Evolutionary conservation across 1,140 invertebrate genomes (phyloP).

Genomic region (Meloidogyne hapla): DNA sequence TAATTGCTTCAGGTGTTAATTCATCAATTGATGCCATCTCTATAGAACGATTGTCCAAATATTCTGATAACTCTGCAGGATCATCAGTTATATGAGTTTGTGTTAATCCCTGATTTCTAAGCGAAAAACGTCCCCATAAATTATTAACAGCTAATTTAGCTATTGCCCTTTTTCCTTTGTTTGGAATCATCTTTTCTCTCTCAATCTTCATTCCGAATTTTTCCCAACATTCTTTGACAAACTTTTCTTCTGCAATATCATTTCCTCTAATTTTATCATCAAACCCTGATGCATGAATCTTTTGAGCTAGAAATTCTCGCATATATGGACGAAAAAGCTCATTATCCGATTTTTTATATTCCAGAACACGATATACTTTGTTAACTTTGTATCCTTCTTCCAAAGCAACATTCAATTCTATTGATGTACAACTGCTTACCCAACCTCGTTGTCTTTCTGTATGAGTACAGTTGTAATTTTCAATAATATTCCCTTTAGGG

Average conservation of each 20-base stretch:
- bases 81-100: conserved; percentile 3
- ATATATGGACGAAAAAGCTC: no score
- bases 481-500: neutral
- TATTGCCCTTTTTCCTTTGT: conserved; percentile 15
- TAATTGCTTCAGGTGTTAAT: neutral
- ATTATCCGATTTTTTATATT: no score
- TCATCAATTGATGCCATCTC: neutral
- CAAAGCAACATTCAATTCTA: conserved; percentile 10
- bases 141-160: conserved; percentile 17
- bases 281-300: no score
- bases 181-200: neutral
- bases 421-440: neutral
- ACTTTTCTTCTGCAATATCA: no score
- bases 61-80: neutral
- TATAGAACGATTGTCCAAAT: neutral
- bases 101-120: neutral
- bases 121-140: conserved; percentile 12
- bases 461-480: neutral
- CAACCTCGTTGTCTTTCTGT: neutral
- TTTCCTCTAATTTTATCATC: no score
- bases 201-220: neutral
- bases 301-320: no score
- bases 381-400: conserved; percentile 2
- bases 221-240: no score
- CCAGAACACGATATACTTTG: neutral